Conservation (phyloP, 2,888 invertebrate species). For the Apoda limacodes region DNA sequence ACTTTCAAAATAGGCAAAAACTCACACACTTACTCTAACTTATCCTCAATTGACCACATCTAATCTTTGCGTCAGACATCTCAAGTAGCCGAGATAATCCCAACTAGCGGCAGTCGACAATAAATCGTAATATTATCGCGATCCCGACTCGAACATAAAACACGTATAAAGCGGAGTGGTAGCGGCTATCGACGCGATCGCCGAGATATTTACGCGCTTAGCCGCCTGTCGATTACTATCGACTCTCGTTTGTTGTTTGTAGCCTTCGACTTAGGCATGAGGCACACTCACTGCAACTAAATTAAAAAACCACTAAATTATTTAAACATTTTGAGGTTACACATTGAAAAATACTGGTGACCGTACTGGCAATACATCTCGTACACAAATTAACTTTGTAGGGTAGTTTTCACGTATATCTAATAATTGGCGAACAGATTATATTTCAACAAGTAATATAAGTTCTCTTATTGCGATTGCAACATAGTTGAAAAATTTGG, state of each 20-base stretch:
- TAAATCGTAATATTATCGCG: constrained; percentile 56
- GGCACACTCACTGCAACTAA: constrained; percentile 24
- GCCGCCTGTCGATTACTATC: constrained; percentile 49
- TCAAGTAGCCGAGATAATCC: constrained; percentile 39
- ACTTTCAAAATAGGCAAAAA: too few species aligned
- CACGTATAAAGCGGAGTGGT: constrained; percentile 36
- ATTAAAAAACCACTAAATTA: too few species aligned
- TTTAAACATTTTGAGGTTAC: too few species aligned
- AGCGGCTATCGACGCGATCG: constrained; percentile 36
- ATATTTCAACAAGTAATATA: too few species aligned
- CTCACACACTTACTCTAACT: neutral
- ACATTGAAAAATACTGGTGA: too few species aligned
- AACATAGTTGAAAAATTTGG: too few species aligned
- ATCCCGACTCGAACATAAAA: constrained; percentile 45
- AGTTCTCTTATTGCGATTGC: too few species aligned
- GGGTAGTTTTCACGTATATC: too few species aligned
- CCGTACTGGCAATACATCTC: too few species aligned
- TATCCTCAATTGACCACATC: constrained; percentile 6
- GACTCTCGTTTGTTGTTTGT: constrained; percentile 46
- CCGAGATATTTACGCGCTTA: constrained; percentile 36
- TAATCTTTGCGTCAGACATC: constrained; percentile 32
- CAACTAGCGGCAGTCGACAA: constrained; percentile 28
- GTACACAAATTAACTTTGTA: too few species aligned
- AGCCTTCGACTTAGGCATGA: constrained; percentile 20
- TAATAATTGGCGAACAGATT: too few species aligned